Percentiles rank a stretch among this genome's conserved stretches.
phyloP scores from a whole-genome alignment of 2,113 vertebrate species.

The Salvelinus sp. region DNA sequence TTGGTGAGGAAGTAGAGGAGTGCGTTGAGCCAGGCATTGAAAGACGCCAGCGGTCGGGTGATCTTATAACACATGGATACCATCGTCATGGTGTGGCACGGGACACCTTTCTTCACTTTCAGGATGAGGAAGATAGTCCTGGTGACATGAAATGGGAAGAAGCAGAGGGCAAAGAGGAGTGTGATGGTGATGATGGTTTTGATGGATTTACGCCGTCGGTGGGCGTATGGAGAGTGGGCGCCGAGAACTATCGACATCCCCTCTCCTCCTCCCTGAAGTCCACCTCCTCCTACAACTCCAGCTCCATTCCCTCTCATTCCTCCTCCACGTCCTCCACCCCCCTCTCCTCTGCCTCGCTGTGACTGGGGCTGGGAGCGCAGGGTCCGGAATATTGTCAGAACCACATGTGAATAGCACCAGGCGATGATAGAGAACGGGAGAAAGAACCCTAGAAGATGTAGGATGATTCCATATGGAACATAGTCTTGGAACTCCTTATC shows the following conservation, averaged over 20 bases:
- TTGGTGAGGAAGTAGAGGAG: slow-evolving; percentile 83
- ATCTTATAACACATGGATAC: slow-evolving; percentile 84
- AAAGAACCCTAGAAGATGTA: slow-evolving; percentile 79
- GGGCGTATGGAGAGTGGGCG: slow-evolving; percentile 68
- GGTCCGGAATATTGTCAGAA: slow-evolving; percentile 77
- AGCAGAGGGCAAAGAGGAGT: slow-evolving; percentile 79
- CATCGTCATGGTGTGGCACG: slow-evolving; percentile 75
- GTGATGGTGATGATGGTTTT: slow-evolving; percentile 82
- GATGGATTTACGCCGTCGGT: slow-evolving; percentile 78
- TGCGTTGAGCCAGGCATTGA: slow-evolving; percentile 82
- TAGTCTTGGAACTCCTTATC: slow-evolving; percentile 79
- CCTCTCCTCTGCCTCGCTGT: neutral
- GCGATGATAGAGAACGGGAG: slow-evolving; percentile 79
- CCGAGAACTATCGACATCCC: slow-evolving; percentile 59
- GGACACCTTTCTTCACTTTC: slow-evolving; percentile 69
- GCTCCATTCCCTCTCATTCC: slow-evolving; percentile 35
- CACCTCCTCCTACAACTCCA: slow-evolving; percentile 39
- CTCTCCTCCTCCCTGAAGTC: slow-evolving; percentile 36
- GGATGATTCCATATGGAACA: slow-evolving; percentile 77
- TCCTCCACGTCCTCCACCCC: slow-evolving; percentile 10
- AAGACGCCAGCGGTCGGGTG: slow-evolving; percentile 79
- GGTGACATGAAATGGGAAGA: slow-evolving; percentile 83
- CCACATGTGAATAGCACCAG: slow-evolving; percentile 82
- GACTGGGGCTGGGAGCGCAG: slow-evolving; percentile 62
- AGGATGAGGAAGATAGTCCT: slow-evolving; percentile 78